phyloP scores from a whole-genome alignment of 2,797 vertebrate species.

The Anomalospiza imberbis region DNA sequence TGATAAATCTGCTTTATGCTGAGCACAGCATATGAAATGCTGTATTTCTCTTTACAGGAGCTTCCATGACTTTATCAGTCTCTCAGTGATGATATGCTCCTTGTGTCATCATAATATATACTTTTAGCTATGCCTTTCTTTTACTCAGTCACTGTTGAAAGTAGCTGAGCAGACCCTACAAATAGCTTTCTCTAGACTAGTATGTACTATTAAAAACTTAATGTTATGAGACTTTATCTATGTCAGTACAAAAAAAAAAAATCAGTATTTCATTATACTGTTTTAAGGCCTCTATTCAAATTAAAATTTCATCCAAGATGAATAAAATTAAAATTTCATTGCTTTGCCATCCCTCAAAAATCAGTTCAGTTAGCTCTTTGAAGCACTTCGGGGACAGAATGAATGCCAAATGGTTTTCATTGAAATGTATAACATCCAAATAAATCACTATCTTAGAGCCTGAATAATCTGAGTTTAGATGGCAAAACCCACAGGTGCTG shows the following conservation, averaged over 20 bases:
- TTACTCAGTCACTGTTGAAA: background rate
- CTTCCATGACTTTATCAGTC: background rate
- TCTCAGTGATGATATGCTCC: background rate
- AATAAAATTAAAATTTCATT: background rate
- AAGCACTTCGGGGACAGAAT: background rate
- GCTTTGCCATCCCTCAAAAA: slow-evolving; percentile 5
- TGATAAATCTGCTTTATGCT: background rate
- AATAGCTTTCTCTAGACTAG: background rate
- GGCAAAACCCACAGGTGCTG: background rate
- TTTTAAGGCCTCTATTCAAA: slow-evolving; percentile 1
- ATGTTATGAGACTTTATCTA: background rate
- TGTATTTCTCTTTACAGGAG: background rate
- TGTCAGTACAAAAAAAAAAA: background rate
- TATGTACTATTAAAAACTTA: background rate
- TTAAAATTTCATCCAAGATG: slow-evolving; percentile 36
- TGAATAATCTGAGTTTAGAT: slow-evolving; percentile 2
- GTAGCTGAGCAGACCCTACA: background rate
- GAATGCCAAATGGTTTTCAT: slow-evolving; percentile 3
- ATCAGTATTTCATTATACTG: background rate
- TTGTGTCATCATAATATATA: background rate
- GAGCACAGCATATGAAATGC: background rate
- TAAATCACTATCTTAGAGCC: background rate
- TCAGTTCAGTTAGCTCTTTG: background rate
- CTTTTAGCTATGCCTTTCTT: background rate
- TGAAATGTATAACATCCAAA: slow-evolving; percentile 33